Evolutionary conservation across 2,797 vertebrate genomes (phyloP).

Genomic region (Astyanax mexicanus): DNA sequence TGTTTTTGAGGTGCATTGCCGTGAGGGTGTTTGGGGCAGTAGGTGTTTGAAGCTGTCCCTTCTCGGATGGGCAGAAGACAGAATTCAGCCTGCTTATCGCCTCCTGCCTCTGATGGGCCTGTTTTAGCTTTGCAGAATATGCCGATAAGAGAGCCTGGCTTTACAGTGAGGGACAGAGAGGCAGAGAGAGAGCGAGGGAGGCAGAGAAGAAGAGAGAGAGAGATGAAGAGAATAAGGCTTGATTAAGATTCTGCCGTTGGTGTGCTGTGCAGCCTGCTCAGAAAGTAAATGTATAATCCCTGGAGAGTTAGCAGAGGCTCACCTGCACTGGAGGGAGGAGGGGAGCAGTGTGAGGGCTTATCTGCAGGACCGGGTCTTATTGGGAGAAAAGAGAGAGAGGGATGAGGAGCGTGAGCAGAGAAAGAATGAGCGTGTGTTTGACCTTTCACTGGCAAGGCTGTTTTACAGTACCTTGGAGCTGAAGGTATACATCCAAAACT

Average conservation of each 20-base stretch:
- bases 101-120: slow-evolving; percentile 37
- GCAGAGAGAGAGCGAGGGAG: background rate
- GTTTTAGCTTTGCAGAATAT: slow-evolving; percentile 28
- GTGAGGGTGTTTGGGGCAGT: background rate
- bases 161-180: slow-evolving; percentile 16
- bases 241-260: slow-evolving; percentile 47
- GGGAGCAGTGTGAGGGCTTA: slow-evolving; percentile 46
- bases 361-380: slow-evolving; percentile 51
- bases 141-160: slow-evolving; percentile 35
- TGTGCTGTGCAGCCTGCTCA: slow-evolving; percentile 43
- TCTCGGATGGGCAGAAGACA: background rate
- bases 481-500: background rate
- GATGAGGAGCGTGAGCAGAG: slow-evolving; percentile 13
- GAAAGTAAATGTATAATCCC: slow-evolving; percentile 62
- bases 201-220: background rate
- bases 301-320: slow-evolving; percentile 42
- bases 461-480: background rate
- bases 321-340: slow-evolving; percentile 35
- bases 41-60: background rate
- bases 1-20: background rate
- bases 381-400: slow-evolving; percentile 23
- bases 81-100: slow-evolving; percentile 17
- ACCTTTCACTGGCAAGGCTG: background rate
- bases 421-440: slow-evolving; percentile 22
- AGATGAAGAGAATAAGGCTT: slow-evolving; percentile 1